Percentiles rank a stretch among this genome's conserved stretches.
Conservation (phyloP, 2,797 vertebrate species). For the Mus spretus region DNA sequence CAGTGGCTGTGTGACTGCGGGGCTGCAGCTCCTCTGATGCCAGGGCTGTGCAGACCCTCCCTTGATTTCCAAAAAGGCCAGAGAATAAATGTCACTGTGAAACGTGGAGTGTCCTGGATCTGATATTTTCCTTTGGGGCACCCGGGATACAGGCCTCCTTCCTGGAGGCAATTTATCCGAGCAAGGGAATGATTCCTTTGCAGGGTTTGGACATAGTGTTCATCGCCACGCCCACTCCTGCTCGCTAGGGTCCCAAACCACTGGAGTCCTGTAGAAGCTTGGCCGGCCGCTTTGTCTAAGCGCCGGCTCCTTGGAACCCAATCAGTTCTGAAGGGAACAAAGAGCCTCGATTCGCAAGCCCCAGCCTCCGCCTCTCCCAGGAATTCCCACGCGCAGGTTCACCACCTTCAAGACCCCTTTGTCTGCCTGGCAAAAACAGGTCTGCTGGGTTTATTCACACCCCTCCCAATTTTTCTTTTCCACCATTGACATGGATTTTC, state of each 20-base stretch:
- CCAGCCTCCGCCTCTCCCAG: neutral
- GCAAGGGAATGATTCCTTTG: neutral
- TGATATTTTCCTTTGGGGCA: neutral
- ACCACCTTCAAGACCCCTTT: constrained; percentile 79
- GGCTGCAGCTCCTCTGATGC: accelerated
- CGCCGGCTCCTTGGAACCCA: constrained; percentile 1
- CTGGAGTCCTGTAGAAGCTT: neutral
- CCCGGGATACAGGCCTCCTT: neutral
- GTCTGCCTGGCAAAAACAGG: constrained; percentile 67
- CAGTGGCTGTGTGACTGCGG: accelerated
- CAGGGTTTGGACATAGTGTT: neutral
- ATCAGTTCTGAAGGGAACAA: constrained; percentile 66
- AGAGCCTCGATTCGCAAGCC: constrained; percentile 64
- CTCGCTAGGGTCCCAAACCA: constrained; percentile 34
- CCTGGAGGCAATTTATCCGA: neutral
- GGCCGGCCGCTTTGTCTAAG: constrained; percentile 68
- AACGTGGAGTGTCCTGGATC: neutral
- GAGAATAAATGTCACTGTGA: neutral
- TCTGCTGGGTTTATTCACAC: neutral
- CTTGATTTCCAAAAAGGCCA: neutral
- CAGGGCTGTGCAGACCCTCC: neutral
- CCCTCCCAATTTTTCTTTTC: neutral
- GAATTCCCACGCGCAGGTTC: constrained; percentile 29
- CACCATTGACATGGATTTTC: neutral
- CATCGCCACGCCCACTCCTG: constrained; percentile 17